phyloP scores from a whole-genome alignment of 1,140 invertebrate species.

The Globodera ellingtonae region DNA sequence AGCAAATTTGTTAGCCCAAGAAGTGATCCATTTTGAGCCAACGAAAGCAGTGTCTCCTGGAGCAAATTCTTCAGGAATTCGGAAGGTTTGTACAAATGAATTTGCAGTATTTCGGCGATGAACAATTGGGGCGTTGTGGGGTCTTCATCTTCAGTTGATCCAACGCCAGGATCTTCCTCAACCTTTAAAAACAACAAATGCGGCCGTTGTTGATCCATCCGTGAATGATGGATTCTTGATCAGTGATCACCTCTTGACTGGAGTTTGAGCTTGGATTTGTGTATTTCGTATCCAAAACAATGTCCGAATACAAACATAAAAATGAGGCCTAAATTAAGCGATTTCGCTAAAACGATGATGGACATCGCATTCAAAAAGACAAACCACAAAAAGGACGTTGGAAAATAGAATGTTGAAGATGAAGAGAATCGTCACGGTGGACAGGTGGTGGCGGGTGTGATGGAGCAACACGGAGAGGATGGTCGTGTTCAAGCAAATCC shows the following conservation, averaged over 20 bases:
- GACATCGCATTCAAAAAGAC: too few species aligned
- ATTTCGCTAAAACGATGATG: not conserved
- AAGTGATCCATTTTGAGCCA: conserved; percentile 63
- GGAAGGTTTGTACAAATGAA: conserved; percentile 55
- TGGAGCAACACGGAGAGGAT: conserved; percentile 49
- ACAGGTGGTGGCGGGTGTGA: conserved; percentile 57
- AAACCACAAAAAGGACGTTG: conserved; percentile 55
- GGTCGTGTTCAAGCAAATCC: conserved; percentile 52
- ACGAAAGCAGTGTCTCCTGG: conserved; percentile 62
- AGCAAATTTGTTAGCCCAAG: conserved; percentile 60
- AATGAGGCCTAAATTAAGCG: conserved; percentile 48
- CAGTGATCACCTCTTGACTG: not conserved
- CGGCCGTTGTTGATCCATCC: not conserved
- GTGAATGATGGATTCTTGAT: not conserved
- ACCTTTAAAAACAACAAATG: not conserved
- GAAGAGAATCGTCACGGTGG: conserved; percentile 64
- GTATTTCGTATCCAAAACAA: conserved; percentile 47
- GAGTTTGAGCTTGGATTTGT: not conserved
- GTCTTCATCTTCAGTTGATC: conserved; percentile 33
- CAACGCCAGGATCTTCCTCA: conserved; percentile 17
- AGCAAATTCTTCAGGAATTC: conserved; percentile 63
- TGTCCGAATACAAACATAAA: conserved; percentile 58
- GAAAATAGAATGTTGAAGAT: conserved; percentile 65
- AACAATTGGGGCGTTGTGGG: not conserved
- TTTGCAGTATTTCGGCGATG: conserved; percentile 55